A percentile compares a stretch with the other conserved stretches of the same genome.
Conservation (phyloP, 2,888 invertebrate species). For the Eulithis prunata region DNA sequence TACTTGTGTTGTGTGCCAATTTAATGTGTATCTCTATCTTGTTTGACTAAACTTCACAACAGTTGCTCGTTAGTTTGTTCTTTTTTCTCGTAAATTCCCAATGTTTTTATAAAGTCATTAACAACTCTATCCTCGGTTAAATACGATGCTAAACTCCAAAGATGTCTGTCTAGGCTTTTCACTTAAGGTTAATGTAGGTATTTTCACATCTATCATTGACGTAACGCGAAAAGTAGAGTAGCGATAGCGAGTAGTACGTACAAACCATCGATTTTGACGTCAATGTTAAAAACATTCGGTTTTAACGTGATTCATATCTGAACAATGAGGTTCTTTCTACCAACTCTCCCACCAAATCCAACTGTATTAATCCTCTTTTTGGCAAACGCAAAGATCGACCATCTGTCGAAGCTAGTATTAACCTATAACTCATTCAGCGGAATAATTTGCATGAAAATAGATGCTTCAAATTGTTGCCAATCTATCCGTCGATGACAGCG, state of each 20-base stretch:
- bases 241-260: slow-evolving; percentile 40
- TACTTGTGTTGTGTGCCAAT: no score
- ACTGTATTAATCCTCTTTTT: slow-evolving; percentile 61
- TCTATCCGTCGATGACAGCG: slow-evolving; percentile 45
- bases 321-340: slow-evolving; percentile 45
- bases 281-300: slow-evolving; percentile 57
- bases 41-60: no score
- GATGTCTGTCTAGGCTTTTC: slow-evolving; percentile 33
- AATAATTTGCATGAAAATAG: slow-evolving; percentile 63
- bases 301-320: slow-evolving; percentile 56
- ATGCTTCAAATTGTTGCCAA: slow-evolving; percentile 57
- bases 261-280: slow-evolving; percentile 61
- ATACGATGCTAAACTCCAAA: slow-evolving; percentile 21
- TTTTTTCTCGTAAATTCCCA: no score
- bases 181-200: slow-evolving; percentile 23
- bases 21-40: no score
- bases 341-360: slow-evolving; percentile 38
- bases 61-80: no score
- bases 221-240: slow-evolving; percentile 47
- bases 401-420: slow-evolving; percentile 43
- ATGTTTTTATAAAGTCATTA: slow-evolving; percentile 1
- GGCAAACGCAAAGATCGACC: slow-evolving; percentile 56
- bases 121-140: slow-evolving; percentile 1
- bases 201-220: slow-evolving; percentile 43
- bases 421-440: slow-evolving; percentile 58